These are phyloP conservation scores for Zeuzera pyrina DNA, from an alignment of 2,888 invertebrate species.

Conservation along the genomic window DNA sequence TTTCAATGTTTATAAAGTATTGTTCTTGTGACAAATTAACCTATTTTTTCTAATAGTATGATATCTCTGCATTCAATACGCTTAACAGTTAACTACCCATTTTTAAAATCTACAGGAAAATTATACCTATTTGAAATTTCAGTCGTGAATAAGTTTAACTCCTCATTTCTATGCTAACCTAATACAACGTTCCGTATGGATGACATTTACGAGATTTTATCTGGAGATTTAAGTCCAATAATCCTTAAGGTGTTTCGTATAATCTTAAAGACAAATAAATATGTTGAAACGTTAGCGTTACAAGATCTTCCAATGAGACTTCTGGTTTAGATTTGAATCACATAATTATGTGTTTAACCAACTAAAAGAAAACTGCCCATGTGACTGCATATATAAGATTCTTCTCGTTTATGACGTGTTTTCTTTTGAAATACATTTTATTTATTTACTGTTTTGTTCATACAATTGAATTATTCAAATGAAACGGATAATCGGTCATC, in stretches of 20 bases:
- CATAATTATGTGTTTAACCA: conserved; percentile 4
- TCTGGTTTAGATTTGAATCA: conserved; percentile 2
- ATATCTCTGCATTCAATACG: neutral
- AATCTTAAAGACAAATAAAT: conserved; percentile 21
- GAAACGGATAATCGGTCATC: conserved; percentile 39
- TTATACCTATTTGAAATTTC: conserved; percentile 16
- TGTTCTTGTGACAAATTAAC: neutral
- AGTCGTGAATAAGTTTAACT: conserved; percentile 16
- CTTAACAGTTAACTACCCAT: neutral
- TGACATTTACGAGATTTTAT: conserved; percentile 22
- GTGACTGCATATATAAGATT: neutral
- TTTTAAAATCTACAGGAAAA: conserved; percentile 11
- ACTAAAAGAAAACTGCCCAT: conserved; percentile 1
- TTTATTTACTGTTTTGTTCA: conserved; percentile 27
- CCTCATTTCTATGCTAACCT: conserved; percentile 23
- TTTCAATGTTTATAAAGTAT: no score
- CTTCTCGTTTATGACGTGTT: neutral
- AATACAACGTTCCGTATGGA: conserved; percentile 16
- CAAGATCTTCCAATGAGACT: neutral
- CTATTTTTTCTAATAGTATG: neutral
- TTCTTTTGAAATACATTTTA: neutral
- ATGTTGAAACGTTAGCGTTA: conserved; percentile 9
- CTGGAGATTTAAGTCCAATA: conserved; percentile 17
- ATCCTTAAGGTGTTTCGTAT: conserved; percentile 16
- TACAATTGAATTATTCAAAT: conserved; percentile 49